phyloP scores from a whole-genome alignment of 2,113 vertebrate genomes.

The Arvicanthis niloticus region DNA sequence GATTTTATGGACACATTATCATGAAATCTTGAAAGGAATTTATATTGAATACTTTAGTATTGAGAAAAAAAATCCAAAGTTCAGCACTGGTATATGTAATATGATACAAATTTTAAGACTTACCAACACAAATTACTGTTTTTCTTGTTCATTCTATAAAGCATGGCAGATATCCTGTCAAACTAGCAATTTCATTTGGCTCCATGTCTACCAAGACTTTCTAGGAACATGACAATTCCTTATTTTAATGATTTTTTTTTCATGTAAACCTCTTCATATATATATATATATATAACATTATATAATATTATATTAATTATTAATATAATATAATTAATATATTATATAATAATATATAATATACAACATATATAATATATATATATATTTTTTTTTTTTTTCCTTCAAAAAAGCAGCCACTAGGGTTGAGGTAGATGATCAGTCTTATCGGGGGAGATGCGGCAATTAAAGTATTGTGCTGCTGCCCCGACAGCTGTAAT shows the following conservation, averaged over 20 bases:
- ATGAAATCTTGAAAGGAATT: slow-evolving; percentile 27
- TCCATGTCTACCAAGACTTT: not conserved
- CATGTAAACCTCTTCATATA: not conserved
- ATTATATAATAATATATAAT: no score
- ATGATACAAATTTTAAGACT: not conserved
- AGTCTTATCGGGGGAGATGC: slow-evolving; percentile 4
- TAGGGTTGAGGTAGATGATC: slow-evolving; percentile 44
- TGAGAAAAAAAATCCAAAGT: slow-evolving; percentile 1
- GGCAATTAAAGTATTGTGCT: slow-evolving; percentile 62
- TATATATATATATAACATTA: no score
- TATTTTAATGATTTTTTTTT: slow-evolving; percentile 14
- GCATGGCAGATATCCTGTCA: not conserved
- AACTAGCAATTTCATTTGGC: slow-evolving; percentile 16
- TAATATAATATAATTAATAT: no score
- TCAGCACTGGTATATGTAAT: not conserved
- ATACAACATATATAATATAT: no score
- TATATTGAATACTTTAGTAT: not conserved
- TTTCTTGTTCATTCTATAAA: slow-evolving; percentile 13
- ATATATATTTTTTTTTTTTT: not conserved
- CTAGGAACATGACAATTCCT: slow-evolving; percentile 34
- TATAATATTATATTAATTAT: no score
- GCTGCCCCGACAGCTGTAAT: slow-evolving; percentile 49
- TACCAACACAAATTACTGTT: not conserved
- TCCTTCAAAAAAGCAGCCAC: not conserved
- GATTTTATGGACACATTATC: not conserved